These are phyloP conservation scores for Micropterix aruncella DNA, from an alignment of 2,888 invertebrate species.

Conservation along the genomic window DNA sequence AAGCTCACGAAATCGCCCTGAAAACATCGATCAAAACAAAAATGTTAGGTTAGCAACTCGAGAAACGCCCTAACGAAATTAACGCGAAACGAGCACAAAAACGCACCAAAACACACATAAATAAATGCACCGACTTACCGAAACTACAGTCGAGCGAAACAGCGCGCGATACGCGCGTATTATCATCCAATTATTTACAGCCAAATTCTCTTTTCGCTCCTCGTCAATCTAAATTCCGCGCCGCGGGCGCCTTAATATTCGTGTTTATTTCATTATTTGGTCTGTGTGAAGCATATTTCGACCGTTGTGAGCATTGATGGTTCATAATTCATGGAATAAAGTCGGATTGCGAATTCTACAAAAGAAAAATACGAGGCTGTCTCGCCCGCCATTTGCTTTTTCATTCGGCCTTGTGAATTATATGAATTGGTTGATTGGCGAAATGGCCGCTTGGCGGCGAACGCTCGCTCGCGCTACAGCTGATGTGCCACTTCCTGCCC, in stretches of 20 bases:
- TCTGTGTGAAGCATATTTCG: slow-evolving; percentile 35
- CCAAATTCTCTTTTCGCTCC: too few relatives aligned
- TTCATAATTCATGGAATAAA: slow-evolving; percentile 45
- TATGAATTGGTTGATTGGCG: too few relatives aligned
- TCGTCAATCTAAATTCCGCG: slow-evolving; percentile 19
- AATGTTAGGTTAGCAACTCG: too few relatives aligned
- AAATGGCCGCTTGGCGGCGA: too few relatives aligned
- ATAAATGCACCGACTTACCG: slow-evolving; percentile 24
- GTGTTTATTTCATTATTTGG: slow-evolving; percentile 23
- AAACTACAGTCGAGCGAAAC: slow-evolving; percentile 22
- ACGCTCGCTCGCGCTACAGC: too few relatives aligned
- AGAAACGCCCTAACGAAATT: too few relatives aligned
- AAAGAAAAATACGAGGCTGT: slow-evolving; percentile 25
- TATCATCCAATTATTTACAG: too few relatives aligned
- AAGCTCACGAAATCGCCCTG: too few relatives aligned
- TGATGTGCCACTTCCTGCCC: too few relatives aligned
- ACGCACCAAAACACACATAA: slow-evolving; percentile 7
- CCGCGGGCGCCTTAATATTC: slow-evolving; percentile 26
- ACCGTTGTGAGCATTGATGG: slow-evolving; percentile 41
- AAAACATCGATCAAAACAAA: too few relatives aligned
- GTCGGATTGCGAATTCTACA: slow-evolving; percentile 28
- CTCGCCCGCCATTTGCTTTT: slow-evolving; percentile 42
- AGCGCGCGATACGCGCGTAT: not conserved
- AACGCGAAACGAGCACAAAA: too few relatives aligned
- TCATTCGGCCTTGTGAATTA: too few relatives aligned